Conservation (phyloP, 2,888 invertebrate genomes). For the Euclidia mi region DNA sequence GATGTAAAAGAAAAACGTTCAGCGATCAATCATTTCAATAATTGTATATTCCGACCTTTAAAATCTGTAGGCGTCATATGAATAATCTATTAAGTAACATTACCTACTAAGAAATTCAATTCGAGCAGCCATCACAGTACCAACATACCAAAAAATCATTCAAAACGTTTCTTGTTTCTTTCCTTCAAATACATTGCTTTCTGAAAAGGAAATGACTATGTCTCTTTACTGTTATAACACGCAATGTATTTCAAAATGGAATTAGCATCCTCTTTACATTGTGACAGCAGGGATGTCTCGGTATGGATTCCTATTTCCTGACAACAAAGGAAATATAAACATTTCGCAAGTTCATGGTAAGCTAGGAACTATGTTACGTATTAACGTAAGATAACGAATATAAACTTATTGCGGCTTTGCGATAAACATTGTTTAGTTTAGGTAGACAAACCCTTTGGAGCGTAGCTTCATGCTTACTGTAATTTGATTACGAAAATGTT, state of each 20-base stretch:
- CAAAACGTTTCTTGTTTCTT: fast-evolving
- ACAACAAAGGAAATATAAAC: slow-evolving; percentile 55
- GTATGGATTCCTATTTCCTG: slow-evolving; percentile 39
- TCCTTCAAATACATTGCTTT: slow-evolving; percentile 6
- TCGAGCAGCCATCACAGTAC: no score
- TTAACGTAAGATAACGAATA: slow-evolving; percentile 45
- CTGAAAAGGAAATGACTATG: not conserved
- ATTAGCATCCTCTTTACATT: not conserved
- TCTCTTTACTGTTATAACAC: not conserved
- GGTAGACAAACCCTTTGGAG: no score
- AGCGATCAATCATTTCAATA: no score
- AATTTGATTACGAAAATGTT: slow-evolving; percentile 5
- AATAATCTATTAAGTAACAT: slow-evolving; percentile 46
- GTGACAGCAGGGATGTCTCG: slow-evolving; percentile 21
- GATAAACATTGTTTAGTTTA: no score
- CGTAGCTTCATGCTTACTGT: no score
- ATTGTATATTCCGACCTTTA: slow-evolving; percentile 6
- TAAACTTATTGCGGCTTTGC: no score
- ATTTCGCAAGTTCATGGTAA: slow-evolving; percentile 39
- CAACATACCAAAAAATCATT: no score
- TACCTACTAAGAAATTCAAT: no score
- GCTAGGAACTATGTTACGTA: slow-evolving; percentile 51
- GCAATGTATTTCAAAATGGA: not conserved
- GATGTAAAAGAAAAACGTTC: no score
- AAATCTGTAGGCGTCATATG: slow-evolving; percentile 28